Percentiles rank a stretch among this genome's conserved stretches.
These are phyloP conservation scores for Chelonia mydas DNA, from an alignment of 2,797 vertebrate species.

Conservation along the genomic window DNA sequence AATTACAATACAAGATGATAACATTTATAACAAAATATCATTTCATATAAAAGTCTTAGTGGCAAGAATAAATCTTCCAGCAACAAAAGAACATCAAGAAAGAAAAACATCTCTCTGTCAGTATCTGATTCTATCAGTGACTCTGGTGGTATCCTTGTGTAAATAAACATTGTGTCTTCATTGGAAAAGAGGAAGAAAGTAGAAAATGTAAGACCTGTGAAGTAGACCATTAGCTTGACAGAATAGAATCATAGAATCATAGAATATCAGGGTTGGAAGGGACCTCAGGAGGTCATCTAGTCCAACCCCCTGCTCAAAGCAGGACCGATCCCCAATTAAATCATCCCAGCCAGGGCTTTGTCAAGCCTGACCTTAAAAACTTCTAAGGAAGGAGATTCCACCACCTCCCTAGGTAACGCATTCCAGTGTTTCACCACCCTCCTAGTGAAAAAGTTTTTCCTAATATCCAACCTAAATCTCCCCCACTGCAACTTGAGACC, in stretches of 20 bases:
- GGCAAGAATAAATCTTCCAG: constrained; percentile 41
- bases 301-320: too few relatives aligned
- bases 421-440: too few relatives aligned
- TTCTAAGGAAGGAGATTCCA: too few relatives aligned
- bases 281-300: too few relatives aligned
- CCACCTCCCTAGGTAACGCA: too few relatives aligned
- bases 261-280: too few relatives aligned
- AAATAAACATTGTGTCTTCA: constrained; percentile 56
- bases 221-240: constrained; percentile 58
- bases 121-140: constrained; percentile 38
- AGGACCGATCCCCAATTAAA: too few relatives aligned
- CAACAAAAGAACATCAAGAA: constrained; percentile 44
- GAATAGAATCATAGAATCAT: neutral
- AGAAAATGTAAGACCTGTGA: constrained; percentile 63
- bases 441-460: too few relatives aligned
- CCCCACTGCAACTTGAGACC: too few relatives aligned
- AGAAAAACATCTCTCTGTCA: constrained; percentile 28
- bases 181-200: neutral
- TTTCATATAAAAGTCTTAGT: constrained; percentile 49
- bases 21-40: constrained; percentile 65
- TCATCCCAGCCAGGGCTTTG: too few relatives aligned
- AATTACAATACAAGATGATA: constrained; percentile 57
- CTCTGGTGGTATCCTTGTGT: constrained; percentile 57
- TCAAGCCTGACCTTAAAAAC: too few relatives aligned
- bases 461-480: too few relatives aligned